These are phyloP conservation scores for Pristionchus fissidentatus DNA, from an alignment of 2,888 invertebrate genomes.

Conservation along the genomic window DNA sequence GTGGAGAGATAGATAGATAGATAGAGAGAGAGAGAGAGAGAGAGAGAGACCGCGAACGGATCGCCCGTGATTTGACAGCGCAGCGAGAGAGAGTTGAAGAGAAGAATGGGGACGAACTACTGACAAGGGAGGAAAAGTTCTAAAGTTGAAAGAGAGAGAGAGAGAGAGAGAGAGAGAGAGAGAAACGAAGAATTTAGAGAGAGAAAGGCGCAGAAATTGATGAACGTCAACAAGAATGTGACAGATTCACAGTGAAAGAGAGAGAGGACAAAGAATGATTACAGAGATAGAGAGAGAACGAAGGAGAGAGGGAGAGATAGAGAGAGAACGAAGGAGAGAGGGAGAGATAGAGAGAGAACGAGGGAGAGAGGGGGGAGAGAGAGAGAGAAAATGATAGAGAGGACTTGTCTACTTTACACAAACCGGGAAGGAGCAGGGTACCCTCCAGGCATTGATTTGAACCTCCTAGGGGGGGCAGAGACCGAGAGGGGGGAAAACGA, in stretches of 20 bases:
- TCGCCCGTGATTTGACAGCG: too few relatives aligned
- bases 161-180: slow-evolving; percentile 49
- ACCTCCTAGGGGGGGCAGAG: too few relatives aligned
- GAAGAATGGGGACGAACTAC: slow-evolving; percentile 30
- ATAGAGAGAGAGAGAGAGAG: slow-evolving; percentile 33
- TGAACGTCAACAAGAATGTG: slow-evolving; percentile 33
- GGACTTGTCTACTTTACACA: too few relatives aligned
- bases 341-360: neutral
- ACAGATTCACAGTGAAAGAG: slow-evolving; percentile 5
- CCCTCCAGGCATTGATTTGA: too few relatives aligned
- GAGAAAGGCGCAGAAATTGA: neutral
- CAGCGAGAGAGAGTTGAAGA: neutral
- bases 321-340: neutral
- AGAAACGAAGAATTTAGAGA: slow-evolving; percentile 43
- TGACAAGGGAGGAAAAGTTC: slow-evolving; percentile 36
- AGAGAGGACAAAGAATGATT: neutral
- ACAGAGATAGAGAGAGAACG: neutral
- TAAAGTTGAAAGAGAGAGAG: slow-evolving; percentile 47
- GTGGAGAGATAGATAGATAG: too few relatives aligned
- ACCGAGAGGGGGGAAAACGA: slow-evolving; percentile 25
- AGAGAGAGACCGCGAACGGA: neutral
- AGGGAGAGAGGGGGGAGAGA: slow-evolving; percentile 36
- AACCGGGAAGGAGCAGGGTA: too few relatives aligned
- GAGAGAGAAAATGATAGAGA: too few relatives aligned
- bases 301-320: neutral